phyloP scores from a whole-genome alignment of 1,140 invertebrate species.

The Halesus radiatus region DNA sequence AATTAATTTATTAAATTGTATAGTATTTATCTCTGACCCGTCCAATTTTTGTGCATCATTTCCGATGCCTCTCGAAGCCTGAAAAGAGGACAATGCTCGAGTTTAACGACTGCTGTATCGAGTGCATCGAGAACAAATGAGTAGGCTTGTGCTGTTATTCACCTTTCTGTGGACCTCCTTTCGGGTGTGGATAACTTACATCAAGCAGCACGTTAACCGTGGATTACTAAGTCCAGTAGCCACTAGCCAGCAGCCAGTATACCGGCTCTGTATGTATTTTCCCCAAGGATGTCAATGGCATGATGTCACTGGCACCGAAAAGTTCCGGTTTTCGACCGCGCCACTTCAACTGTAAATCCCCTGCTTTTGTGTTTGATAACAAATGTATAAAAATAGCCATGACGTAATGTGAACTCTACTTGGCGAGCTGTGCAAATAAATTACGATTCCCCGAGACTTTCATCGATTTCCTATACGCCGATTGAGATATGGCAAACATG shows the following conservation, averaged over 20 bases:
- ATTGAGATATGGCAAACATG: too few species aligned
- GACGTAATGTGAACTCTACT: not conserved
- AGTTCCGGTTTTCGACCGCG: slow-evolving; percentile 15
- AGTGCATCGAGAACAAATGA: too few species aligned
- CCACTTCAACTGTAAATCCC: slow-evolving; percentile 12
- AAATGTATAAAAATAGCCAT: slow-evolving; percentile 30
- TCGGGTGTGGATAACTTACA: too few species aligned
- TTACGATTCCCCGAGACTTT: not conserved
- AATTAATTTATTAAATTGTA: too few species aligned
- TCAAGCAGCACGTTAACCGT: too few species aligned
- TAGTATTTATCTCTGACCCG: too few species aligned
- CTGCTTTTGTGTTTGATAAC: slow-evolving; percentile 18
- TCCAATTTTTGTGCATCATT: too few species aligned
- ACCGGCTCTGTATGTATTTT: too few species aligned
- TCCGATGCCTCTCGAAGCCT: too few species aligned
- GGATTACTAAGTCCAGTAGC: not conserved
- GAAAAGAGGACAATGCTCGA: not conserved
- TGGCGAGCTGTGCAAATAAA: not conserved
- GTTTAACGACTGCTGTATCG: too few species aligned
- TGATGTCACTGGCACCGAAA: slow-evolving; percentile 21
- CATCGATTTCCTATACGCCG: not conserved
- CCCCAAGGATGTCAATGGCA: not conserved
- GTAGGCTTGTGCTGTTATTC: too few species aligned
- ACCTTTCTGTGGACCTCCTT: too few species aligned
- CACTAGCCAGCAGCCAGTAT: not conserved